Conservation (phyloP, 2,888 invertebrate genomes). For the Protophormia terraenovae region DNA sequence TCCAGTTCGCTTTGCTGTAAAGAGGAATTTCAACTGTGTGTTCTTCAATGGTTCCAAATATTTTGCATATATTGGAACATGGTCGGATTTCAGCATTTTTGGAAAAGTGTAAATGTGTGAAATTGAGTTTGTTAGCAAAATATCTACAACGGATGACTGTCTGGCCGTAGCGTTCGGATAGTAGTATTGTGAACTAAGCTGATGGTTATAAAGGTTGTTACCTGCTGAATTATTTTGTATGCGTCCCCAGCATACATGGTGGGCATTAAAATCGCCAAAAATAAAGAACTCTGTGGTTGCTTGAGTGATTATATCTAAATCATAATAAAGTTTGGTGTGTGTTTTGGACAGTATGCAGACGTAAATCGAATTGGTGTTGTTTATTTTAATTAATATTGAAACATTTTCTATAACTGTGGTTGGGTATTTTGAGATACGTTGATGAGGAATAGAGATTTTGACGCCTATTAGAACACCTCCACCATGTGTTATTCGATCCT, state of each 20-base stretch:
- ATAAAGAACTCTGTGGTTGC: not conserved
- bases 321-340: conserved; percentile 8
- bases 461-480: conserved; percentile 34
- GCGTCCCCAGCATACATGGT: conserved; percentile 1
- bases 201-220: conserved; percentile 5
- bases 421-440: not conserved
- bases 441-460: not conserved
- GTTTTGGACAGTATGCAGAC: conserved; percentile 27
- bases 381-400: not conserved
- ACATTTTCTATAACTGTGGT: conserved; percentile 22
- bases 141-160: conserved; percentile 2
- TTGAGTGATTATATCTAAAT: not conserved
- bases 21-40: not conserved
- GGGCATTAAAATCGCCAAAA: conserved; percentile 30
- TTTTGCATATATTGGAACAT: conserved; percentile 7
- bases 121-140: conserved; percentile 15
- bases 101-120: conserved; percentile 21
- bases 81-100: conserved; percentile 7
- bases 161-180: conserved; percentile 21
- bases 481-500: conserved; percentile 20
- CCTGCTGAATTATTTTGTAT: not conserved
- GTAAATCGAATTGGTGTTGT: conserved; percentile 3
- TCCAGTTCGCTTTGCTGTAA: conserved; percentile 24
- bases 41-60: not conserved
- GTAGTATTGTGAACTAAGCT: conserved; percentile 2